phyloP scores from a whole-genome alignment of 2,888 invertebrate genomes.

The Andrena camellia region DNA sequence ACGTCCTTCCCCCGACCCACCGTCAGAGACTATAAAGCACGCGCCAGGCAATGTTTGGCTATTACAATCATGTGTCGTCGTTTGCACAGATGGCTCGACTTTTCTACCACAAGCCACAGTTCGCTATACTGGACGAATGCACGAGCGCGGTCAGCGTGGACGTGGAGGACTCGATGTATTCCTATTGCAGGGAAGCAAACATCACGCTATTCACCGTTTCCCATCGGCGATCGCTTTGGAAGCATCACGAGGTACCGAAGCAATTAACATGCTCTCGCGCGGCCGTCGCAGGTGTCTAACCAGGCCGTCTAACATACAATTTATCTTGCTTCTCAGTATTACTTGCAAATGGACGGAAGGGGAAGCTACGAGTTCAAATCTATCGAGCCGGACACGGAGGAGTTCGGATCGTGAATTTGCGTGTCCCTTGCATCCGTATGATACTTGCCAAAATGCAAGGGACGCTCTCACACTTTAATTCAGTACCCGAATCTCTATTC shows the following conservation, averaged over 20 bases:
- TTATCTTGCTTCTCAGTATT: conserved; percentile 88
- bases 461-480: conserved; percentile 44
- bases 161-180: conserved; percentile 99
- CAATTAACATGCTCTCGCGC: no score
- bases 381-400: conserved; percentile 94
- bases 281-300: not conserved
- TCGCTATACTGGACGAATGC: conserved; percentile 99
- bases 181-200: conserved; percentile 93
- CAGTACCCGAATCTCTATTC: not conserved
- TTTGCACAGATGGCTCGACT: conserved; percentile 94
- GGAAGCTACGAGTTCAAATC: conserved; percentile 94
- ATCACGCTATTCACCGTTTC: conserved; percentile 99
- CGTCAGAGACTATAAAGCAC: no score
- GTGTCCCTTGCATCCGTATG: conserved; percentile 66
- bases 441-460: conserved; percentile 49
- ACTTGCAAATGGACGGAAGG: conserved; percentile 97
- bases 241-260: conserved; percentile 94
- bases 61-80: not conserved
- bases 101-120: conserved; percentile 99
- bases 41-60: not conserved
- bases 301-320: not conserved
- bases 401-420: conserved; percentile 95
- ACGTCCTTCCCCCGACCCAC: conserved; percentile 52
- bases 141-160: conserved; percentile 99
- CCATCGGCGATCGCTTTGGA: conserved; percentile 98